Conservation (phyloP, 2,888 invertebrate species). For the Cacoxenus indagator region DNA sequence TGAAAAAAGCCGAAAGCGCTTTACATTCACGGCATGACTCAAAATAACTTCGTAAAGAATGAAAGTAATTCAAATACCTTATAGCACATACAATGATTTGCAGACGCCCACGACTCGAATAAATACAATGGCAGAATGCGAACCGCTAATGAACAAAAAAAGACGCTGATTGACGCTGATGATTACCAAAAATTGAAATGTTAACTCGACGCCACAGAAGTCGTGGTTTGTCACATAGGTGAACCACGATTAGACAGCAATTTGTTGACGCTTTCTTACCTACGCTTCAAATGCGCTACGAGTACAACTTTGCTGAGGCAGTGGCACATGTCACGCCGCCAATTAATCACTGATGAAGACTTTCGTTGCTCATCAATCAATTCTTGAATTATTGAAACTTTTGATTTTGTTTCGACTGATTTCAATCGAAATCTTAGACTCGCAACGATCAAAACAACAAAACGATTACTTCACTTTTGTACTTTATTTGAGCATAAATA, state of each 20-base stretch:
- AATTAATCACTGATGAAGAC: conserved; percentile 1
- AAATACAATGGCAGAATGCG: background rate
- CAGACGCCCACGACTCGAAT: background rate
- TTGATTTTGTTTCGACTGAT: too few relatives aligned
- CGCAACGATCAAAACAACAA: background rate
- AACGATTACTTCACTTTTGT: background rate
- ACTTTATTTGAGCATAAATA: conserved; percentile 6
- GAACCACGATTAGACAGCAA: conserved; percentile 56
- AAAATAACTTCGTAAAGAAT: too few relatives aligned
- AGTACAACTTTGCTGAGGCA: background rate
- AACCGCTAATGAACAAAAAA: background rate
- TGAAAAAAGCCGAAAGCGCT: too few relatives aligned
- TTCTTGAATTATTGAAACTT: too few relatives aligned
- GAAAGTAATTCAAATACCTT: background rate
- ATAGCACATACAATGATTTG: background rate
- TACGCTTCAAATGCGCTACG: conserved; percentile 46
- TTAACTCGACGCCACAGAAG: background rate
- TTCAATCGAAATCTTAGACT: too few relatives aligned
- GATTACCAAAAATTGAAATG: conserved; percentile 9
- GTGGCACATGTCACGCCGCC: background rate
- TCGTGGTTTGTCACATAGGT: background rate
- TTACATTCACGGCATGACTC: too few relatives aligned
- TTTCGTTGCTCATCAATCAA: background rate
- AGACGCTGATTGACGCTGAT: background rate
- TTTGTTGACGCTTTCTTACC: conserved; percentile 28